Conservation (phyloP, 1,140 invertebrate species). For the Brachionus paranguensis region DNA sequence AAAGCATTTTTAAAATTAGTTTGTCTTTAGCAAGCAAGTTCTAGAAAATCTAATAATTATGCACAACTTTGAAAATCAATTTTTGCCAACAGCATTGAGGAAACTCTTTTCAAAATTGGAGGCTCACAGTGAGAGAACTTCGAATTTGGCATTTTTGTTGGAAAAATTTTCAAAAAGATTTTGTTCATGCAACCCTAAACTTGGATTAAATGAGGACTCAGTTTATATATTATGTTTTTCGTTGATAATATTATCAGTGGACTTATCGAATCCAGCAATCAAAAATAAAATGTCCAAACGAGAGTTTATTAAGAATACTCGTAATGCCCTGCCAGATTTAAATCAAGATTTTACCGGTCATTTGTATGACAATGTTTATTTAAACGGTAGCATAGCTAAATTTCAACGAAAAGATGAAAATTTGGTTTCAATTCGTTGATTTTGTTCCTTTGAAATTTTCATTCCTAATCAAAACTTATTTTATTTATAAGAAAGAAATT, state of each 20-base stretch:
- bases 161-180: constrained; percentile 59
- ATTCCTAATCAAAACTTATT: not conserved
- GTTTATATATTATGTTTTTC: constrained; percentile 60
- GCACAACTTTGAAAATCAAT: constrained; percentile 59
- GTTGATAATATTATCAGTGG: constrained; percentile 59
- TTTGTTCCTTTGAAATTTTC: not conserved
- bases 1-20: constrained; percentile 31
- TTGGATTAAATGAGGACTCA: constrained; percentile 56
- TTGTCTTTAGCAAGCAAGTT: constrained; percentile 55
- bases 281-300: constrained; percentile 62
- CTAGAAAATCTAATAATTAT: constrained; percentile 56
- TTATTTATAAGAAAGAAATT: not conserved
- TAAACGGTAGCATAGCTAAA: constrained; percentile 57
- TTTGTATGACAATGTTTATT: constrained; percentile 60
- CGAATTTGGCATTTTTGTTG: constrained; percentile 56
- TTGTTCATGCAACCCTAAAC: constrained; percentile 57
- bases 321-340: constrained; percentile 51
- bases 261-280: constrained; percentile 58
- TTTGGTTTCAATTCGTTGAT: not conserved
- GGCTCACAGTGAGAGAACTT: constrained; percentile 55
- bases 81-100: constrained; percentile 59
- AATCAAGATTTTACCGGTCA: constrained; percentile 59
- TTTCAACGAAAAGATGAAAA: not conserved
- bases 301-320: constrained; percentile 60
- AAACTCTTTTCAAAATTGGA: constrained; percentile 57